These are phyloP conservation scores for Apteryx mantelli DNA, from an alignment of 2,113 vertebrate species.

Conservation along the genomic window DNA sequence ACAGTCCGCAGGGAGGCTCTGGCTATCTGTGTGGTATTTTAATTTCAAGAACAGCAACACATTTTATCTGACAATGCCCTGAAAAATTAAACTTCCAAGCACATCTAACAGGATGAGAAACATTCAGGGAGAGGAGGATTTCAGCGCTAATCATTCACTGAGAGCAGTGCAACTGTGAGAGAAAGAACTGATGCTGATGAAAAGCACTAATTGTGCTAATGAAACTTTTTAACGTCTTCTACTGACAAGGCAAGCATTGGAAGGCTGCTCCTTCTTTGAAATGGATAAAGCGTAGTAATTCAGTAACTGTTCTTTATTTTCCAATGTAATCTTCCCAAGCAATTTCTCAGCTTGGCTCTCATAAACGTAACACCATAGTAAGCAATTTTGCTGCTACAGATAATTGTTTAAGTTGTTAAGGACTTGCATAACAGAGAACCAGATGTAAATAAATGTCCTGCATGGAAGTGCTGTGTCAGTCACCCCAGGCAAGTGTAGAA, in stretches of 20 bases:
- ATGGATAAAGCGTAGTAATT: neutral
- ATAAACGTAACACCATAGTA: neutral
- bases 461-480: neutral
- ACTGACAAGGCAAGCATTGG: neutral
- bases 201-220: neutral
- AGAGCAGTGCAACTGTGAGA: neutral
- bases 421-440: neutral
- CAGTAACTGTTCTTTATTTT: neutral
- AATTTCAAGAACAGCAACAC: neutral
- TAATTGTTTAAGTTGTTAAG: neutral
- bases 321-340: neutral
- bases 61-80: slow-evolving; percentile 35
- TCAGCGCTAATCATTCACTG: slow-evolving; percentile 1
- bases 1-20: neutral
- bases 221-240: neutral
- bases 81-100: slow-evolving; percentile 21
- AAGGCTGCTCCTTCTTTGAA: neutral
- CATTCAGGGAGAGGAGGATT: neutral
- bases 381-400: neutral
- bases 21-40: neutral
- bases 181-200: neutral
- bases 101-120: slow-evolving; percentile 8
- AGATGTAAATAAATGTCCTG: neutral
- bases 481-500: neutral
- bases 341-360: neutral